These are phyloP conservation scores for Hermaeophaga mercurialis DNA, from an alignment of 2,888 invertebrate genomes.

Conservation along the genomic window DNA sequence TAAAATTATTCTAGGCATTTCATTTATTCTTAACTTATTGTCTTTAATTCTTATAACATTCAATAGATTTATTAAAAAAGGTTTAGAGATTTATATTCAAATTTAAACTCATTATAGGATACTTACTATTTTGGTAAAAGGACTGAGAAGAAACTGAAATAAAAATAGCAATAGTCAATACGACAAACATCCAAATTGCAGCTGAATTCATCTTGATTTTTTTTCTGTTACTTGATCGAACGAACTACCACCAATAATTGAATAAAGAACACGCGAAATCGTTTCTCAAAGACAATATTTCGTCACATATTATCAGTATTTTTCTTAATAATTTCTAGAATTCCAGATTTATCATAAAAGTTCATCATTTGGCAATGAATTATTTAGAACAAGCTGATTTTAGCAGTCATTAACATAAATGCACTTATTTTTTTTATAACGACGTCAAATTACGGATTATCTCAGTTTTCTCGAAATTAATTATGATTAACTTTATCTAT, in stretches of 20 bases:
- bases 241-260: not conserved
- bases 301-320: not conserved
- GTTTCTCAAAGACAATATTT: not conserved
- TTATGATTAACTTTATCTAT: no score
- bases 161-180: not conserved
- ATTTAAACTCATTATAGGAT: no score
- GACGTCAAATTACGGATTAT: no score
- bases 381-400: constrained; percentile 9
- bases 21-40: no score
- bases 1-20: not conserved
- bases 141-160: not conserved
- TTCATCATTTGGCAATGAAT: constrained; percentile 13
- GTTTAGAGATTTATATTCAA: no score
- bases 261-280: not conserved
- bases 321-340: not conserved
- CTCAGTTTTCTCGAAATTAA: no score
- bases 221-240: not conserved
- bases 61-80: no score
- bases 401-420: not conserved
- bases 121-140: not conserved
- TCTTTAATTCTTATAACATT: no score
- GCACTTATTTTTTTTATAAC: constrained; percentile 12
- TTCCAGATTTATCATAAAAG: not conserved
- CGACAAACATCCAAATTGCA: constrained; percentile 2
- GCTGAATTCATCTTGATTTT: constrained; percentile 1